Base-by-base conservation (phyloP, 35 echinoderm and acorn worm genomes). In the Diadema setosum region DNA sequence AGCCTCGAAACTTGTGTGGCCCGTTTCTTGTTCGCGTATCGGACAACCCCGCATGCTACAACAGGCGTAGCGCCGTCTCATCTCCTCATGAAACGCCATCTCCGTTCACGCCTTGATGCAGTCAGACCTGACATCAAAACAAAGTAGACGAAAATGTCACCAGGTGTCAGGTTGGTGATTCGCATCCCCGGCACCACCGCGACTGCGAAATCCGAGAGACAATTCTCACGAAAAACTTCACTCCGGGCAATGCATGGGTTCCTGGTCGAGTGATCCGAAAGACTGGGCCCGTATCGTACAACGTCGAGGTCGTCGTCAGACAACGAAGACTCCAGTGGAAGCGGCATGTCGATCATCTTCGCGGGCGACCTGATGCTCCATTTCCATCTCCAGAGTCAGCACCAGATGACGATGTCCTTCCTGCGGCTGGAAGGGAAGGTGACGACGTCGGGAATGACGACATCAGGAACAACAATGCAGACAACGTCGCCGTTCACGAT, bases 31-130 rank as follows among this genome's bases (percentile, higher is more conserved):
- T 67, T 92, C 15, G 57, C 27, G 20, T 89, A 89, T 65, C 64
- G 73, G 4, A 63, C 70, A 8, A 92, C 86, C 18, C 82, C 69
- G 44, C 94, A 97, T 20, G 32, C 86, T 12, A 96, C 90, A 14
- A 96, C 89, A 23, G 83, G 86, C 0, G 16, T 60, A 75, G 23
- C 86, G 11, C 90, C 86, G 9, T 43, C 90, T 6, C 65, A 88
- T 20, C 36, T 97, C 46, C 45, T 97, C 5, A 74, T 91, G 84
- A 74, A 84, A 3, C 39, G 88, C 5, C 32, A 83, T 14, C 12
- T 91, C 11, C 42, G 45, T 11, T 74, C 76, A 11, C 41, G 83
- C 14, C 24, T 83, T 2, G 76, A 87, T 55, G 4, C 69, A 5
- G 2, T 87, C 0, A 21, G 21, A 3, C 93, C 93, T 5, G 63